These are phyloP conservation scores for Parascotia fuliginaria DNA, from an alignment of 2,888 invertebrate genomes.

Conservation along the genomic window DNA sequence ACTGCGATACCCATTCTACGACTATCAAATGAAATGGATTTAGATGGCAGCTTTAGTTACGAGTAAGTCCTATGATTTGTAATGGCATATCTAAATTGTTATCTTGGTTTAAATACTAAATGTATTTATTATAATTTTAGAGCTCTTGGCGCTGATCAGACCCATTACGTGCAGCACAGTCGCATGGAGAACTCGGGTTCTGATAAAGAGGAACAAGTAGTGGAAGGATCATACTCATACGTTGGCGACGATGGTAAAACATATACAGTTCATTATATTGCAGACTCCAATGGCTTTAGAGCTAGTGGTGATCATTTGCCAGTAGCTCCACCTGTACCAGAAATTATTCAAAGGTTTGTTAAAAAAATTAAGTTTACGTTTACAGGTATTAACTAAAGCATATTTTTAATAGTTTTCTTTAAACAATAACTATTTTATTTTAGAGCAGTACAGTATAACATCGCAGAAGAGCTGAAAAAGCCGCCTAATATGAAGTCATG, in stretches of 20 bases:
- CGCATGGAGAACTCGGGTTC: conserved; percentile 85
- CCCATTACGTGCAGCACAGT: conserved; percentile 83
- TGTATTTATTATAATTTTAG: conserved; percentile 47
- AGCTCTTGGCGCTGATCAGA: conserved; percentile 82
- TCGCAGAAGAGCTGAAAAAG: conserved; percentile 79
- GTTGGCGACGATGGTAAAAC: conserved; percentile 87
- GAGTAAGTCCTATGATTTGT: conserved; percentile 69
- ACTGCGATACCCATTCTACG: conserved; percentile 82
- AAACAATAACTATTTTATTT: conserved; percentile 10
- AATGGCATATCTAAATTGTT: neutral
- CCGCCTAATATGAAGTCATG: conserved; percentile 70
- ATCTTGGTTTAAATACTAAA: neutral
- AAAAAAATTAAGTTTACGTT: neutral
- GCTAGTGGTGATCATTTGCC: conserved; percentile 92
- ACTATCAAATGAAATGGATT: conserved; percentile 84
- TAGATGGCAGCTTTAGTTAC: conserved; percentile 84
- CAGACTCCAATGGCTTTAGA: conserved; percentile 91
- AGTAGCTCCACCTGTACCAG: conserved; percentile 90
- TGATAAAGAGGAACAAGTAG: conserved; percentile 86
- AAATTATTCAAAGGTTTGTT: conserved; percentile 87
- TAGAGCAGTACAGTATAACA: conserved; percentile 78
- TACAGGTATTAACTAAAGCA: too few species aligned
- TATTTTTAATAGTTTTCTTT: neutral
- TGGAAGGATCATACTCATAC: conserved; percentile 87
- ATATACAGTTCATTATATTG: conserved; percentile 88